Evolutionary conservation across 2,113 vertebrate species (phyloP), one percentile per base, ranked within the genome.

Genomic region (Sapajus apella): DNA sequence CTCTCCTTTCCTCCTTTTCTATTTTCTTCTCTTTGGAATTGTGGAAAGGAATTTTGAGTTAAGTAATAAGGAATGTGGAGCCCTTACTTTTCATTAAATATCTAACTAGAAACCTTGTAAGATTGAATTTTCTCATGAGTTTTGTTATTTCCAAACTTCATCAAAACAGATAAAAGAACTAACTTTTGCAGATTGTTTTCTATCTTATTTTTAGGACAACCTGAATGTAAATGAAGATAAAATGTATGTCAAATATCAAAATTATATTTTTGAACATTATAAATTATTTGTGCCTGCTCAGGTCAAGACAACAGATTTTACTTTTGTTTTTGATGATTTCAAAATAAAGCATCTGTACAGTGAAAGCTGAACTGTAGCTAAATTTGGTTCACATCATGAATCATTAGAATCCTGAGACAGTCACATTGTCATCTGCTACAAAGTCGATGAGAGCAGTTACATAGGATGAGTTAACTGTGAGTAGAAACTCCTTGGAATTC

Each of bases 301-400:
- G 93, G 93, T 93, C 66, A 87, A 68, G 61, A 87, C 37, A 95
- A 96, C 76, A 96, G 84, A 92, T 96, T 97, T 93, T 75, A 88
- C 47, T 87, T 97, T 97, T 97, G 86, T 97, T 97, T 97, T 97
- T 95, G 95, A 96, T 95, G 91, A 84, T 96, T 95, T 96, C 84
- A 92, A 96, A 97, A 95, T 88, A 97, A 96, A 73, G 50, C 72
- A 68, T 90, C 90, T 94, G 85, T 85, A 95, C n/a, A 95, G 95
- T 45, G 96, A 96, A 96, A 95, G 23, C 35, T 61, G 52, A 92
- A 88, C 75, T 86, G 76, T 50, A 94, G 92, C 96, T 97, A 97
- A 97, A 97, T 97, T 97, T 97, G 95, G 97, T 89, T 95, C 87
- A 61, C 73, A 94, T 97, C 95, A 80, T 76, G 90, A 97, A 68